These are phyloP conservation scores for Nothocercus julius DNA, from an alignment of 2,113 vertebrate species.

Conservation along the genomic window DNA sequence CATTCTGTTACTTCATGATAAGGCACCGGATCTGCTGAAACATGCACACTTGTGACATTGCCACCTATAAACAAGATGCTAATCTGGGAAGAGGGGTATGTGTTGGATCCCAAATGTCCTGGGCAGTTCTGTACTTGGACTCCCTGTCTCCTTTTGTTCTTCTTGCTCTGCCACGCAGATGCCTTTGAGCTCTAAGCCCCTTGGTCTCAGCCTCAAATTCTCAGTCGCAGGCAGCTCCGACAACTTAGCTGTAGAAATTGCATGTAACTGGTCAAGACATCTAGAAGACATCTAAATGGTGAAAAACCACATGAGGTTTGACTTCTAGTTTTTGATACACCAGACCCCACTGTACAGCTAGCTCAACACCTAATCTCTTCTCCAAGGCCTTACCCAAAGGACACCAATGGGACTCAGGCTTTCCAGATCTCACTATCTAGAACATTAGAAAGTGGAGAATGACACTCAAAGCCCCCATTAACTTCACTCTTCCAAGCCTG, in stretches of 20 bases:
- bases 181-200: neutral
- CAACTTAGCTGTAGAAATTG: neutral
- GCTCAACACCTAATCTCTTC: neutral
- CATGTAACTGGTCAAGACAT: too few relatives aligned
- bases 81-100: neutral
- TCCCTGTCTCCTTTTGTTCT: neutral
- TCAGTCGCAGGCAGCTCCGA: neutral
- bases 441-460: neutral
- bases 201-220: neutral
- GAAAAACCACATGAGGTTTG: neutral
- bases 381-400: neutral
- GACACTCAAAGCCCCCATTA: neutral
- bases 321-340: neutral
- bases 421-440: neutral
- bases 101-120: neutral
- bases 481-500: neutral
- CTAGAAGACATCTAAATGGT: neutral
- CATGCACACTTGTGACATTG: neutral
- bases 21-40: neutral
- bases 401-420: neutral
- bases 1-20: neutral
- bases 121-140: neutral
- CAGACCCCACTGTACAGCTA: rapidly evolving
- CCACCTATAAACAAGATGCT: neutral
- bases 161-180: neutral